These are phyloP conservation scores for Phenganax stokvisi DNA, from an alignment of 92 coral and sea anemone genomes.

Conservation along the genomic window DNA sequence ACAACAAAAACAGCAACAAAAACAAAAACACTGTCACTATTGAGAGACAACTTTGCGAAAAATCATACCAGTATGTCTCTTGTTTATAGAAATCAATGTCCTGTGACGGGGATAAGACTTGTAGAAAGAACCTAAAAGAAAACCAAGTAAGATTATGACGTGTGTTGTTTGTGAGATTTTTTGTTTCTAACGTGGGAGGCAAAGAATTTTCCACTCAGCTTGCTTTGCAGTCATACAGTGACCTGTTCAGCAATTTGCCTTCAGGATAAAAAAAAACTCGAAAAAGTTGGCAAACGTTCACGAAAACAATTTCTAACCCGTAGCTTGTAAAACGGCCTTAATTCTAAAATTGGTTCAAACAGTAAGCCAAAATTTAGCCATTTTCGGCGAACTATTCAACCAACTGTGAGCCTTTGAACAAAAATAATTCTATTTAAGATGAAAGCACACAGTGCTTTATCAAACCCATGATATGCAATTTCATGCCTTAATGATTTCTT, in stretches of 20 bases:
- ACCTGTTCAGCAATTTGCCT: too few species aligned
- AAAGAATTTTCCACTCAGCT: not conserved
- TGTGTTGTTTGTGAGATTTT: too few species aligned
- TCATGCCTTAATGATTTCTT: not conserved
- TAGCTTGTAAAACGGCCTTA: too few species aligned
- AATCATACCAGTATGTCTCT: slow-evolving; percentile 76
- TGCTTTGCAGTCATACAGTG: not conserved
- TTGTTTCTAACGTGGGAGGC: not conserved
- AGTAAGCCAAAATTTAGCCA: too few species aligned
- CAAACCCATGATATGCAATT: not conserved
- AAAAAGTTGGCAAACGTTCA: too few species aligned
- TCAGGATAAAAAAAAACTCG: too few species aligned
- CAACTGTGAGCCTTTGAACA: too few species aligned
- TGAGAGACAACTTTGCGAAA: not conserved
- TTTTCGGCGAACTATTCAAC: too few species aligned
- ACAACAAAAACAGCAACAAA: not conserved
- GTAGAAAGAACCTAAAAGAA: slow-evolving; percentile 66
- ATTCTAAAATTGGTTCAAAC: too few species aligned
- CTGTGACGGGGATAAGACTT: slow-evolving; percentile 81
- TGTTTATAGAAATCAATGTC: slow-evolving; percentile 80
- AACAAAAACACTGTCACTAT: not conserved
- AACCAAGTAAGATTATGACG: too few species aligned
- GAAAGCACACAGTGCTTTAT: not conserved
- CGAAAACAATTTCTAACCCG: too few species aligned
- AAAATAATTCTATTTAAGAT: not conserved